A percentile compares a stretch with the other conserved stretches of the same genome.
Conservation (phyloP, 2,797 vertebrate species). For the Psittacula echo region DNA sequence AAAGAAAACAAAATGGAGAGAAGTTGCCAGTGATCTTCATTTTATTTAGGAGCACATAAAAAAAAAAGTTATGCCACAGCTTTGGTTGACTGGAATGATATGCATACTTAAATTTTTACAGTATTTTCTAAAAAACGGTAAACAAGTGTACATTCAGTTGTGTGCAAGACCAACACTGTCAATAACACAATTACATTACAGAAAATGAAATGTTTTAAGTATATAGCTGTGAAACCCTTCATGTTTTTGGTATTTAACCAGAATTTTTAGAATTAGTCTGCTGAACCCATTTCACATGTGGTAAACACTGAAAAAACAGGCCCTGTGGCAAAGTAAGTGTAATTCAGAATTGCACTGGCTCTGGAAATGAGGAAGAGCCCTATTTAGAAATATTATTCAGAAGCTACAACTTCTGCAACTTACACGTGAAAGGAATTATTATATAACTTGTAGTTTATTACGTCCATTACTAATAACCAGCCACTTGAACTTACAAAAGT, state of each 20-base stretch:
- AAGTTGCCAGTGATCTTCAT: not conserved
- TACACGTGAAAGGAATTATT: conserved; percentile 22
- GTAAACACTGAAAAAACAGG: conserved; percentile 39
- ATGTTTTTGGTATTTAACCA: conserved; percentile 68
- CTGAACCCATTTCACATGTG: conserved; percentile 44
- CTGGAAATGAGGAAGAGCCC: not conserved
- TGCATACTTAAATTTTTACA: conserved; percentile 25
- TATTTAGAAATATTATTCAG: conserved; percentile 24
- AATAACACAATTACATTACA: conserved; percentile 62
- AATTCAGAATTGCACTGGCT: conserved; percentile 24
- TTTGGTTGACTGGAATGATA: conserved; percentile 72
- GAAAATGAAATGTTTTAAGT: conserved; percentile 60
- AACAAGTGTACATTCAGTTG: conserved; percentile 73
- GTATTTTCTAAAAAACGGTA: conserved; percentile 21
- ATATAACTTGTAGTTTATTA: conserved; percentile 6
- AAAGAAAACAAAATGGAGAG: not conserved
- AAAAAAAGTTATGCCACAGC: conserved; percentile 55
- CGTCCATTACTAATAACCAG: conserved; percentile 1
- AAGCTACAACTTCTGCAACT: conserved; percentile 15
- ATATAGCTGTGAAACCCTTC: conserved; percentile 46
- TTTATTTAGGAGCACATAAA: conserved; percentile 60
- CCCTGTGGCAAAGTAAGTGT: conserved; percentile 21
- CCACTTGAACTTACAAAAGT: conserved; percentile 13
- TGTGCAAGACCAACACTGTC: conserved; percentile 56
- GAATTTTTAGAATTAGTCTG: conserved; percentile 37